Conservation (phyloP, 2,113 vertebrate species). For the Paramormyrops kingsleyae region DNA sequence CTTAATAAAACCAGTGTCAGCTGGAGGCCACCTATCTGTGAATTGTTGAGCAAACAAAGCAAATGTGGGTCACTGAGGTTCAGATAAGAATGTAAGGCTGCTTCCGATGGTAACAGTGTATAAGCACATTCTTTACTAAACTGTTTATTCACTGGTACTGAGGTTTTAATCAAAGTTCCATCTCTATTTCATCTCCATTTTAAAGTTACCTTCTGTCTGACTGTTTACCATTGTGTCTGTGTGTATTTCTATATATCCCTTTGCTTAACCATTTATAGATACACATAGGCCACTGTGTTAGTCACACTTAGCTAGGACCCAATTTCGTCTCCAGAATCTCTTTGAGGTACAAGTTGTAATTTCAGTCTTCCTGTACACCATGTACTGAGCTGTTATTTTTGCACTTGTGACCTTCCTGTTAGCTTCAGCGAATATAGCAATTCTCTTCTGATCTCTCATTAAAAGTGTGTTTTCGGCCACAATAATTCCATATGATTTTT, state of each 20-base stretch:
- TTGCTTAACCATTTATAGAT: background rate
- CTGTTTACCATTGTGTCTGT: background rate
- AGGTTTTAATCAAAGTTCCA: background rate
- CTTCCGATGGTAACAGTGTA: background rate
- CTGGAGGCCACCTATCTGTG: background rate
- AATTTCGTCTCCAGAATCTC: background rate
- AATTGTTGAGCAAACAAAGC: background rate
- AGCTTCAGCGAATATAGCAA: background rate
- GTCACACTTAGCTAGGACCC: background rate
- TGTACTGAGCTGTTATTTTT: background rate
- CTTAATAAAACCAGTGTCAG: background rate
- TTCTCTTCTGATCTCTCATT: background rate
- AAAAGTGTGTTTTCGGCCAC: background rate
- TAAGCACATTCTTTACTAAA: background rate
- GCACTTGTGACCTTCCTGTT: background rate
- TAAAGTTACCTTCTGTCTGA: background rate
- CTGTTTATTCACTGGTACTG: background rate
- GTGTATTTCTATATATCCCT: background rate
- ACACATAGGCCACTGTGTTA: background rate
- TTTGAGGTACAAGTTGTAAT: background rate
- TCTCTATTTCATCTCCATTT: background rate
- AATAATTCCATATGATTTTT: background rate
- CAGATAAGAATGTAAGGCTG: background rate
- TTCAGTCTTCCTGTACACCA: background rate
- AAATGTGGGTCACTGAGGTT: background rate